Base-by-base conservation (phyloP, 2,888 invertebrate genomes). In the Volucella bombylans region DNA sequence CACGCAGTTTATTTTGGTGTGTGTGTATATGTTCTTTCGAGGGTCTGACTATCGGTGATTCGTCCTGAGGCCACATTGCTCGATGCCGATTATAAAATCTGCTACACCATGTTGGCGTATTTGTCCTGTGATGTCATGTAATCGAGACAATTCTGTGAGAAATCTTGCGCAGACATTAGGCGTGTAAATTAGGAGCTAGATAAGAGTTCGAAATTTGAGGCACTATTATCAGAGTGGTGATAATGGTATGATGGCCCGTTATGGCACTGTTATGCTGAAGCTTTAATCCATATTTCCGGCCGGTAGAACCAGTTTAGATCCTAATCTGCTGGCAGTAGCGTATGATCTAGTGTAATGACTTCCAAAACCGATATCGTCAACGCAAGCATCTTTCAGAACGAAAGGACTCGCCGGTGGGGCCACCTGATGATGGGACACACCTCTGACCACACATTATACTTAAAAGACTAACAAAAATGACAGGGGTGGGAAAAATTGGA, bases 241-340 rank as follows among this genome's bases (percentile, higher is more conserved):
- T 91, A 91, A 91, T 38, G 96, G 96, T 12, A 96, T 96, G 31
- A 95, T 94, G 11, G 96, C 96, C 57, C 96, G 96, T 57, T 96
- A 96, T 0, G 96, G 96, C 0, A 96, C 96, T 52, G 96, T 95
- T 4, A 95, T 95, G 87, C 96, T 95, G 85, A 96, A 95, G 86
- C 95, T 96, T 72, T 96, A 96, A 43, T 96, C 95, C 88, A 95
- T 92, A 79, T 95, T 95, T 10, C 95, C 95, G 61, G 92, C 92
- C 10, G 92, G 90, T 79, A n/a, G n/a, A n/a, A n/a, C n/a, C n/a
- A n/a, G n/a, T n/a, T n/a, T n/a, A n/a, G n/a, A n/a, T n/a, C n/a
- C n/a, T n/a, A n/a, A n/a, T n/a, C n/a, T n/a, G n/a, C n/a, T n/a
- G 54, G 81, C 86, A 12, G 90, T 89, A 4, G 91, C 91, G 73